A percentile compares a stretch with the other conserved stretches of the same genome.
Conservation (phyloP, 2,113 vertebrate genomes). For the Rousettus leschenaultii region DNA sequence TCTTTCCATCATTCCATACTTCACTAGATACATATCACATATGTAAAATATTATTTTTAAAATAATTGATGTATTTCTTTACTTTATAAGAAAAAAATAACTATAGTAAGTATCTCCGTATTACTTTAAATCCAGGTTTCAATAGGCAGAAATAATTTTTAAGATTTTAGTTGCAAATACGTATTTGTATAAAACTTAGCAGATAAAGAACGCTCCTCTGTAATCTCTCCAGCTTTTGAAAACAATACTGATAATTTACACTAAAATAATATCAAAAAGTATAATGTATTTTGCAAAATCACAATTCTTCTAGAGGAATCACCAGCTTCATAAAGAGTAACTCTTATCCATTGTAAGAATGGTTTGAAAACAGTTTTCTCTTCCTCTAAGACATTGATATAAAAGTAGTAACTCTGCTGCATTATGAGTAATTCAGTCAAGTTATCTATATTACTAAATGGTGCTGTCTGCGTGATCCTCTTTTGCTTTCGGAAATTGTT, state of each 20-base stretch:
- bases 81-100: slow-evolving; percentile 3
- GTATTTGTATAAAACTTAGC: slow-evolving; percentile 48
- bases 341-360: slow-evolving; percentile 47
- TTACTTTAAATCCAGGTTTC: neutral
- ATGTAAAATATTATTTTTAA: neutral
- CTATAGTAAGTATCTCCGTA: neutral
- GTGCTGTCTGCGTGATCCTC: neutral
- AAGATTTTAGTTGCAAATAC: slow-evolving; percentile 56
- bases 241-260: slow-evolving; percentile 63
- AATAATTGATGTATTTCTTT: neutral
- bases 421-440: slow-evolving; percentile 60
- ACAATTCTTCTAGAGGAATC: slow-evolving; percentile 24
- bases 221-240: slow-evolving; percentile 56
- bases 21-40: neutral
- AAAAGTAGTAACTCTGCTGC: slow-evolving; percentile 39
- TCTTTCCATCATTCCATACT: neutral
- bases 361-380: neutral
- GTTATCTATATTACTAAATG: slow-evolving; percentile 71
- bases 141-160: neutral
- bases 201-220: slow-evolving; percentile 59
- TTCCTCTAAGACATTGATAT: slow-evolving; percentile 43
- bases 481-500: slow-evolving; percentile 60
- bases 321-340: slow-evolving; percentile 42
- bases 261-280: slow-evolving; percentile 68
- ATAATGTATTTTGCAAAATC: slow-evolving; percentile 61